A percentile compares a stretch with the other conserved stretches of the same genome.
Conservation (phyloP, 2,113 vertebrate species). For the Chionis minor region DNA sequence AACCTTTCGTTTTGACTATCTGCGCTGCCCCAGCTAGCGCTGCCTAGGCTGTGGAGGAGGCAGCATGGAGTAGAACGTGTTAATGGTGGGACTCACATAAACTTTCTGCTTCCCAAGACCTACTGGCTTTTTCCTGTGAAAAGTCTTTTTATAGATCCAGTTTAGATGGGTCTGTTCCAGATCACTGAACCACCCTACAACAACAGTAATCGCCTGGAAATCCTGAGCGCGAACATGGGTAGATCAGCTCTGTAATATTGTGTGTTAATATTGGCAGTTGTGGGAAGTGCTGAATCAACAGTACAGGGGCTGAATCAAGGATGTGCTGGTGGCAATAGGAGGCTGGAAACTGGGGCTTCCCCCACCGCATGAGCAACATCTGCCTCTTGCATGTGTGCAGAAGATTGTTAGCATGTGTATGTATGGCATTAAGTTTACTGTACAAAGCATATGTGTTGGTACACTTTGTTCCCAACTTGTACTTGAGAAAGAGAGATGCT, state of each 20-base stretch:
- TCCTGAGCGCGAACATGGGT: not conserved
- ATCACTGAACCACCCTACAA: not conserved
- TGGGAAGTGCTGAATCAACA: not conserved
- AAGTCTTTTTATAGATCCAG: not conserved
- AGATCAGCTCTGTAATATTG: not conserved
- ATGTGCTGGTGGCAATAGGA: not conserved
- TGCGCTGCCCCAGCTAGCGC: not conserved
- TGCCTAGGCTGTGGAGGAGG: not conserved
- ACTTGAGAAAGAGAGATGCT: not conserved
- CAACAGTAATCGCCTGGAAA: not conserved
- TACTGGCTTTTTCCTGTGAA: not conserved
- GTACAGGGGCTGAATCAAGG: not conserved
- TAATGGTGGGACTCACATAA: not conserved
- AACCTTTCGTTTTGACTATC: not conserved
- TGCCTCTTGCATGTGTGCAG: not conserved
- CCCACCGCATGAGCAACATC: not conserved
- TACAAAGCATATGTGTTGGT: not conserved
- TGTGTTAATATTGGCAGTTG: not conserved
- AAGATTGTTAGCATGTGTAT: not conserved
- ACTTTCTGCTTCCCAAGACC: fast-evolving
- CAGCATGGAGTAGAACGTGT: not conserved
- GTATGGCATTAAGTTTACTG: not conserved
- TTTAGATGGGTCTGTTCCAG: not conserved
- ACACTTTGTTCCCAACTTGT: not conserved
- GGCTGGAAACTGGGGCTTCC: not conserved